These are phyloP conservation scores for Montipora capitata DNA, from an alignment of 92 coral and sea anemone genomes.

Conservation along the genomic window DNA sequence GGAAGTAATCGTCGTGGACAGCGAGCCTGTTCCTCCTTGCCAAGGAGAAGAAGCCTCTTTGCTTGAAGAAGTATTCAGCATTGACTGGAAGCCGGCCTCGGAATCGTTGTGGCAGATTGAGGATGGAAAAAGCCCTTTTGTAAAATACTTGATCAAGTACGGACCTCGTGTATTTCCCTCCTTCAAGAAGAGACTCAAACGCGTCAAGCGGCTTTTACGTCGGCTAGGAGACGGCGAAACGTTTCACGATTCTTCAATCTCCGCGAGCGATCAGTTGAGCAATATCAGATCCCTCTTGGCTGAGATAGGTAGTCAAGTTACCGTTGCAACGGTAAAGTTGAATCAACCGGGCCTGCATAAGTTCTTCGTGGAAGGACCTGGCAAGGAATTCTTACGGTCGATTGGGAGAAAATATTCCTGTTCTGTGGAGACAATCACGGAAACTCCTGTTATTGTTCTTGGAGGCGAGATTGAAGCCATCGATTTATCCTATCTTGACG, in stretches of 20 bases:
- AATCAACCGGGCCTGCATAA: constrained; percentile 44
- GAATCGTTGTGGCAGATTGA: constrained; percentile 21
- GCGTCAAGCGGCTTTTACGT: neutral
- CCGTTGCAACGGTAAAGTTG: constrained; percentile 22
- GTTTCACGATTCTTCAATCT: neutral
- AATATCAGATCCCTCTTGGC: constrained; percentile 9
- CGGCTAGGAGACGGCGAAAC: neutral
- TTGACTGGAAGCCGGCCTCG: constrained; percentile 27
- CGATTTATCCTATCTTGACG: neutral
- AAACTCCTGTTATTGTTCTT: neutral
- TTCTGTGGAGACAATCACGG: constrained; percentile 8
- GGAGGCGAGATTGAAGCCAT: neutral
- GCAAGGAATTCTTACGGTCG: constrained; percentile 2
- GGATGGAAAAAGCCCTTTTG: constrained; percentile 7
- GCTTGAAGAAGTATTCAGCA: constrained; percentile 18
- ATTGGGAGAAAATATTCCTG: constrained; percentile 20
- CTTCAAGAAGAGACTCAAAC: constrained; percentile 20
- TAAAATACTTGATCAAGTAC: constrained; percentile 4
- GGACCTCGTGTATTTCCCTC: constrained; percentile 31
- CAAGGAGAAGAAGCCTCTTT: neutral
- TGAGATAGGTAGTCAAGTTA: constrained; percentile 6
- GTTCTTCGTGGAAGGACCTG: constrained; percentile 15
- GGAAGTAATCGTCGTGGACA: neutral
- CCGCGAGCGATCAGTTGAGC: neutral
- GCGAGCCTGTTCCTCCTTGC: neutral